Percentiles rank a stretch among this genome's conserved stretches.
phyloP scores from a whole-genome alignment of 2,113 vertebrate genomes.

The Corythornis vintsioides region DNA sequence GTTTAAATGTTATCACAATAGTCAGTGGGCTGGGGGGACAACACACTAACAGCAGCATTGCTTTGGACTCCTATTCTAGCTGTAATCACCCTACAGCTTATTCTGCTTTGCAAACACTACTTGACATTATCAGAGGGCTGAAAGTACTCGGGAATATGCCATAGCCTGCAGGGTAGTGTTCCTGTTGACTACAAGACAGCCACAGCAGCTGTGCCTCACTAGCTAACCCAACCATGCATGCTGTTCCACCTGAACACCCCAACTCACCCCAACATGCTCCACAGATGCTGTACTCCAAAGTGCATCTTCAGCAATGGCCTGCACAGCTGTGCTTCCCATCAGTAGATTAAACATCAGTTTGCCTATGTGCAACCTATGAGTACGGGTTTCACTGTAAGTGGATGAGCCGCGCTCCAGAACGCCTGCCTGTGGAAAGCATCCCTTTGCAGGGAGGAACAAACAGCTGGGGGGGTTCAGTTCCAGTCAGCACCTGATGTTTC shows the following conservation, averaged over 20 bases:
- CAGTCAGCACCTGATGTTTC: background rate
- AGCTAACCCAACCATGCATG: background rate
- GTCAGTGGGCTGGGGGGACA: background rate
- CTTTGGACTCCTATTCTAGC: background rate
- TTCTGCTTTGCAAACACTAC: background rate
- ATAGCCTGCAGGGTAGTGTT: background rate
- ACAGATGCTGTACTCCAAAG: background rate
- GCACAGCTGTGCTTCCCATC: rapidly evolving
- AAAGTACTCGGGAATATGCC: background rate
- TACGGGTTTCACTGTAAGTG: rapidly evolving
- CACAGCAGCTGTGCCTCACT: background rate
- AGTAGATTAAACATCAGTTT: background rate
- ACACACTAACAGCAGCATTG: background rate
- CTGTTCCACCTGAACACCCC: background rate
- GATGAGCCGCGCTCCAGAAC: background rate
- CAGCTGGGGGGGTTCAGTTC: background rate
- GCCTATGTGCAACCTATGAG: background rate
- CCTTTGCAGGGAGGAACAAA: background rate
- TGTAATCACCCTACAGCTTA: background rate
- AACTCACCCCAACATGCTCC: background rate
- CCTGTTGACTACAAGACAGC: background rate
- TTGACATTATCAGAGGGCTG: background rate
- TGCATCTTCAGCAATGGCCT: background rate
- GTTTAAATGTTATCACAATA: background rate
- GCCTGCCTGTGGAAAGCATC: background rate